Evolutionary conservation across 2,113 vertebrate species (phyloP).

Genomic region (Ranitomeya imitator): DNA sequence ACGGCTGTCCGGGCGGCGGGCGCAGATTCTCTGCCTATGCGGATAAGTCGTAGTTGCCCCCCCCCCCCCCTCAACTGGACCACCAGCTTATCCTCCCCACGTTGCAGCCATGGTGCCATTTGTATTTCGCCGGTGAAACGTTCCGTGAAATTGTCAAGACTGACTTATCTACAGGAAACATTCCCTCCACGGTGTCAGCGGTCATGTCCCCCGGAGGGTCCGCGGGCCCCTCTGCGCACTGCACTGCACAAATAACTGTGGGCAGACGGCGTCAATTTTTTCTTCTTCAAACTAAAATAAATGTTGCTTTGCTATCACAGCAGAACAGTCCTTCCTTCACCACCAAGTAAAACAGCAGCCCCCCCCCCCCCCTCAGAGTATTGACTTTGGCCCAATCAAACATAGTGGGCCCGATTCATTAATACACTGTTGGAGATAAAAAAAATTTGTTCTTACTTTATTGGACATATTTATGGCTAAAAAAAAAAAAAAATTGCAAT

Average conservation of each 20-base stretch:
- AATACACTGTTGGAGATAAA: no score
- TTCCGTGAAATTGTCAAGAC: constrained; percentile 9
- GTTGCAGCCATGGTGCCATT: not conserved
- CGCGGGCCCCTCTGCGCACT: not conserved
- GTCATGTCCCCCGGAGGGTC: not conserved
- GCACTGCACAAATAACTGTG: not conserved
- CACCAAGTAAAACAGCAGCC: not conserved
- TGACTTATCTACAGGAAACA: constrained; percentile 44
- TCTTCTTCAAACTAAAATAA: not conserved
- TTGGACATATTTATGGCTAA: no score
- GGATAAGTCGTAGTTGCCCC: not conserved
- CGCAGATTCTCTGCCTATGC: no score
- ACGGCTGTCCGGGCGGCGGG: no score
- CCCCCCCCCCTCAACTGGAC: not conserved
- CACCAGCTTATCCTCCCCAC: not conserved
- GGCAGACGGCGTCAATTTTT: not conserved
- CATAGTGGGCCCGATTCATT: not conserved
- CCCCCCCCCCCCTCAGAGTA: not conserved
- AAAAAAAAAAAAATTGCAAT: no score
- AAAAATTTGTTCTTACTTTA: no score
- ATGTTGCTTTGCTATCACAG: not conserved
- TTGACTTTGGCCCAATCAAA: not conserved
- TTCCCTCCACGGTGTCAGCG: not conserved
- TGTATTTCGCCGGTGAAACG: not conserved
- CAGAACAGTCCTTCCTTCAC: constrained; percentile 1